Percentiles rank a stretch among this genome's conserved stretches.
phyloP scores from a whole-genome alignment of 2,888 invertebrate genomes.

The Cryptocheilus praepositus region DNA sequence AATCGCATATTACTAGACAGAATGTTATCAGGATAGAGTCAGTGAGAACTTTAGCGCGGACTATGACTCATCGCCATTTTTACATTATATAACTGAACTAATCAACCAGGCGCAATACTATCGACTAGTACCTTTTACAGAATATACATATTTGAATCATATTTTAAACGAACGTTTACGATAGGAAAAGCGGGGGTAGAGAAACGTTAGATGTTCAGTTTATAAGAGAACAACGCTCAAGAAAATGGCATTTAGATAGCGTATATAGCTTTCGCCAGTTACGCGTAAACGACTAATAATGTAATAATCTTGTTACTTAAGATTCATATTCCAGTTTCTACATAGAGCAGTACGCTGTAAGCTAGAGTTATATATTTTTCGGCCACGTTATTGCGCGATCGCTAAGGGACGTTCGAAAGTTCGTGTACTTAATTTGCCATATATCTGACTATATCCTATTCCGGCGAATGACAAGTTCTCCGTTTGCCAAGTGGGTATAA shows the following conservation, averaged over 20 bases:
- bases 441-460: constrained; percentile 21
- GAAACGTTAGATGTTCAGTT: constrained; percentile 18
- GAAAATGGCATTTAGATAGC: constrained; percentile 45
- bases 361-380: constrained; percentile 59
- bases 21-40: constrained; percentile 31
- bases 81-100: constrained; percentile 27
- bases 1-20: background rate
- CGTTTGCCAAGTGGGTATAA: constrained; percentile 15
- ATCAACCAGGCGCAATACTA: constrained; percentile 45
- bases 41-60: constrained; percentile 25
- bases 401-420: constrained; percentile 26
- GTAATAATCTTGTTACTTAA: constrained; percentile 49
- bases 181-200: constrained; percentile 27
- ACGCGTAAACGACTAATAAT: constrained; percentile 36
- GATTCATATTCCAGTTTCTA: constrained; percentile 41
- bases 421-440: constrained; percentile 22
- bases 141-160: constrained; percentile 33
- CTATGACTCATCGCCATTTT: constrained; percentile 22
- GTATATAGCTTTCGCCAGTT: constrained; percentile 37
- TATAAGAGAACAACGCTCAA: constrained; percentile 36
- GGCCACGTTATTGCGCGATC: constrained; percentile 25
- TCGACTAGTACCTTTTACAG: constrained; percentile 40
- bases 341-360: constrained; percentile 57
- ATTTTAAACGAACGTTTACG: constrained; percentile 35
- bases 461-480: constrained; percentile 23